A percentile compares a stretch with the other conserved stretches of the same genome.
phyloP scores from a whole-genome alignment of 2,113 vertebrate species.

The Tyrannus savana region DNA sequence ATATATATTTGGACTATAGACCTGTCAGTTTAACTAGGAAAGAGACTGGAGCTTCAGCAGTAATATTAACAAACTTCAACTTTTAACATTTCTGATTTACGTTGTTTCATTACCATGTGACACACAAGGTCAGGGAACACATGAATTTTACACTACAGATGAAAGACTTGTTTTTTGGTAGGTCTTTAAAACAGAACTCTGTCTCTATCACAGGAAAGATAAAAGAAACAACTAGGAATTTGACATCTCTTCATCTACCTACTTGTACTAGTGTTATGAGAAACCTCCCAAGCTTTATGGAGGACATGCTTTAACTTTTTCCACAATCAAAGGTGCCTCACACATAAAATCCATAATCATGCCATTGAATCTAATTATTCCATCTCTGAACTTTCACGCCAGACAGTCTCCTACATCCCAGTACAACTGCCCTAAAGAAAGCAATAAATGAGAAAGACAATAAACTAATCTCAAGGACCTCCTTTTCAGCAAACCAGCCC shows the following conservation, averaged over 20 bases:
- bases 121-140: slow-evolving; percentile 55
- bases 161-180: slow-evolving; percentile 58
- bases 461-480: slow-evolving; percentile 4
- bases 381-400: slow-evolving; percentile 8
- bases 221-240: slow-evolving; percentile 59
- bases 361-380: slow-evolving; percentile 9
- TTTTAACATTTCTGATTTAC: slow-evolving; percentile 68
- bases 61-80: slow-evolving; percentile 71
- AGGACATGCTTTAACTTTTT: slow-evolving; percentile 31
- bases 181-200: slow-evolving; percentile 45
- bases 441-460: slow-evolving; percentile 3
- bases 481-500: not conserved
- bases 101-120: slow-evolving; percentile 69
- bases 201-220: slow-evolving; percentile 50
- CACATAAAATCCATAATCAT: slow-evolving; percentile 29
- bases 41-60: slow-evolving; percentile 49
- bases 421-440: slow-evolving; percentile 33
- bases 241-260: slow-evolving; percentile 65
- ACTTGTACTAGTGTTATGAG: slow-evolving; percentile 26
- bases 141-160: slow-evolving; percentile 67
- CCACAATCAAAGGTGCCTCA: slow-evolving; percentile 25
- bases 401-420: slow-evolving; percentile 17
- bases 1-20: slow-evolving; percentile 55
- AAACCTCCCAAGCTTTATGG: slow-evolving; percentile 49
- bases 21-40: slow-evolving; percentile 46